Conservation (phyloP, 2,797 vertebrate genomes). For the Carcharodon carcharias region DNA sequence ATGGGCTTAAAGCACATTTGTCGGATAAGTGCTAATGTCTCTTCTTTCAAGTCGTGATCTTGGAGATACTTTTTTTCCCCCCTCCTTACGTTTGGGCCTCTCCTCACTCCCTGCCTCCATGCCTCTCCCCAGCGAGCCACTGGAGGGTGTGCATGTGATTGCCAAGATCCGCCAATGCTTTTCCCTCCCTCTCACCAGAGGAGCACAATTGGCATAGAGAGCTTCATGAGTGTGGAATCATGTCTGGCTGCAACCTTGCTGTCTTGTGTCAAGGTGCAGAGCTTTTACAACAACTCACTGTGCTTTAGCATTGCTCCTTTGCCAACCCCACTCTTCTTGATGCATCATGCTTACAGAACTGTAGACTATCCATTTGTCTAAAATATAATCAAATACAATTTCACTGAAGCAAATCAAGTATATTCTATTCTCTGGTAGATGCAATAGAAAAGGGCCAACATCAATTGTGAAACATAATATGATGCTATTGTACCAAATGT, state of each 20-base stretch:
- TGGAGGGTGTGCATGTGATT: not conserved
- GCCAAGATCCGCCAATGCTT: not conserved
- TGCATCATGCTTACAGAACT: not conserved
- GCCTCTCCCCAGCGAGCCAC: not conserved
- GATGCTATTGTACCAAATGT: not conserved
- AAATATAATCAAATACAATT: constrained; percentile 19
- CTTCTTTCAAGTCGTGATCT: not conserved
- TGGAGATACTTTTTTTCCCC: not conserved
- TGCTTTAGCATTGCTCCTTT: not conserved
- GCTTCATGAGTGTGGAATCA: not conserved
- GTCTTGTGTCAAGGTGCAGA: not conserved
- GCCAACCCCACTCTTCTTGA: not conserved
- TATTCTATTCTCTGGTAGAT: not conserved
- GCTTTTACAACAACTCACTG: not conserved
- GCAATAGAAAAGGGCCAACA: not conserved
- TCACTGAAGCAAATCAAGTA: not conserved
- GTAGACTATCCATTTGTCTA: not conserved
- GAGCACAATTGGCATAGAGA: not conserved
- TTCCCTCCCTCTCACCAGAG: not conserved
- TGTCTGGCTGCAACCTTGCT: too few species aligned
- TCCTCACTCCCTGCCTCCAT: not conserved
- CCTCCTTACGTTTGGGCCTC: not conserved
- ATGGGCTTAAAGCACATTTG: not conserved
- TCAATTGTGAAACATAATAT: not conserved
- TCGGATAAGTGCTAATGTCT: not conserved